Evolutionary conservation across 2,888 invertebrate genomes (phyloP), one percentile per base, ranked within the genome.

Genomic region (Quadroppia sp.): DNA sequence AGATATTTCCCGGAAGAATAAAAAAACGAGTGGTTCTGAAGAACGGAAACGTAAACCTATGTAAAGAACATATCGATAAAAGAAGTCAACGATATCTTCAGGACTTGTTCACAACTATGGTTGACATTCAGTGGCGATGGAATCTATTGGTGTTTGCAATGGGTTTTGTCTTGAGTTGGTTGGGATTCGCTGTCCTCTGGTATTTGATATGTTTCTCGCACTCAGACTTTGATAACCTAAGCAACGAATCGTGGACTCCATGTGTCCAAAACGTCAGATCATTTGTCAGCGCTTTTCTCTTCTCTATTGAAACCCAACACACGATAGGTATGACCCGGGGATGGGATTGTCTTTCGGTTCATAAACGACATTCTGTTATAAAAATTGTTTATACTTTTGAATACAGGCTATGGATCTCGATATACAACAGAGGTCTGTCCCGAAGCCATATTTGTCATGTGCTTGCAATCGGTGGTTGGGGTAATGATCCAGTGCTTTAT

Each of bases 21-120:
- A 87, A 92, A 75, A 92, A 92, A 85, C 88, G 97, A 82, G 92
- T 97, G 76, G 92, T 98, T 79, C 93, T 94, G 85, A 98, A 98
- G 83, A 95, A 96, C 84, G 97, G 98, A 77, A 96, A 96, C 83
- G 95, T 95, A 85, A 98, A 98, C 85, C 92, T 98, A 78, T 91
- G 93, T 78, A 94, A 95, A 85, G 92, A 92, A 75, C 93, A 94
- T 76, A 94, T 98, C 80, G 91, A 94, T 78, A 96, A 96, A 85
- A 87, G 94, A 82, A 87, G 93, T 80, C 88, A 94, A 81, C 89
- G 92, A 82, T 97, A 95, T 86, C 87, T 97, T 80, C 78, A 78
- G 80, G 95, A 96, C 81, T 90, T 95, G 80, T 96, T 94, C 85
- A 94, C 94, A 73, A 94, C 95, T 53, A 85, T 96, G 78, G 92